phyloP scores from a whole-genome alignment of 2,797 vertebrate species.

The Pseudopleuronectes americanus region DNA sequence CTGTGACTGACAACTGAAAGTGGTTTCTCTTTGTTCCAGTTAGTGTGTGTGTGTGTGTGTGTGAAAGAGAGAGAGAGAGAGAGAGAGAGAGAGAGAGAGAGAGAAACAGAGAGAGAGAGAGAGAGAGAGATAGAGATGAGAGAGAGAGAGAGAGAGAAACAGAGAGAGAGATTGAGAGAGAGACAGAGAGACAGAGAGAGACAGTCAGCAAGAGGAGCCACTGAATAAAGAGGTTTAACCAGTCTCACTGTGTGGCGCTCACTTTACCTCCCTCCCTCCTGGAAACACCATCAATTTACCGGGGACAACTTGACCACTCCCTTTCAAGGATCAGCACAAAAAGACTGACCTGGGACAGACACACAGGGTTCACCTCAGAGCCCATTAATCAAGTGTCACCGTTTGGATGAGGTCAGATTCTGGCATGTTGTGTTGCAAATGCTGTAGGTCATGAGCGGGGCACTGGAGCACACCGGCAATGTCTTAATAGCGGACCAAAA shows the following conservation, averaged over 20 bases:
- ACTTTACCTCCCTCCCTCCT: constrained; percentile 69
- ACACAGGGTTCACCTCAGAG: constrained; percentile 76
- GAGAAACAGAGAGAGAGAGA: no score
- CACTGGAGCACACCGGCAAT: constrained; percentile 54
- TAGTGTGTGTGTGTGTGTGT: constrained; percentile 13
- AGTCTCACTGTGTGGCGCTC: constrained; percentile 61
- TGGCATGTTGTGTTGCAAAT: constrained; percentile 71
- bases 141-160: constrained; percentile 6
- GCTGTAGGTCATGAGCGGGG: constrained; percentile 68
- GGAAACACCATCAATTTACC: constrained; percentile 79
- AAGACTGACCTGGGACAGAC: constrained; percentile 80
- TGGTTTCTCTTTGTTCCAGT: constrained; percentile 81
- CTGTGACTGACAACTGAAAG: constrained; percentile 85
- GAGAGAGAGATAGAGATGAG: not conserved
- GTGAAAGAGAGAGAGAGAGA: not conserved
- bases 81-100: constrained; percentile 13
- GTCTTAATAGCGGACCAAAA: constrained; percentile 42
- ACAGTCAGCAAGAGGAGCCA: constrained; percentile 32
- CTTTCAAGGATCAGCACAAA: constrained; percentile 82
- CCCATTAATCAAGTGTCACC: constrained; percentile 80
- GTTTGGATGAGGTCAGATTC: constrained; percentile 74
- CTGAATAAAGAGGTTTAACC: constrained; percentile 49
- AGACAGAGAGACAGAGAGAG: not conserved
- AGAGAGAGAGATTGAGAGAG: no score
- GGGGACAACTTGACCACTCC: constrained; percentile 79